phyloP scores from a whole-genome alignment of 2,797 vertebrate species.

The Crypturellus tataupa region DNA sequence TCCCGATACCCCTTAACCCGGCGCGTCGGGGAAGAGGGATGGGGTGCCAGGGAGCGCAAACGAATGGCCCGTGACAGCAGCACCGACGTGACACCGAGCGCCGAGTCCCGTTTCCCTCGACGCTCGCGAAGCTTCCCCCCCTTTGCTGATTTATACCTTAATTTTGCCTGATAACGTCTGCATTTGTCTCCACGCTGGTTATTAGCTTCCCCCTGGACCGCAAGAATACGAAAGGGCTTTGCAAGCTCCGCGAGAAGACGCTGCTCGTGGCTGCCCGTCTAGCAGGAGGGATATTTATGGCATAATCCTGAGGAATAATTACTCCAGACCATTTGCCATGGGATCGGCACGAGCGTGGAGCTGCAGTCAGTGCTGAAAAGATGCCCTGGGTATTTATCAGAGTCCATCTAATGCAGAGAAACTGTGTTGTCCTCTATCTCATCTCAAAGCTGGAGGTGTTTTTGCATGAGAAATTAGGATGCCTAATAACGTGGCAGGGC shows the following conservation, averaged over 20 bases:
- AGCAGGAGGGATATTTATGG: not conserved
- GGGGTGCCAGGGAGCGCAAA: not conserved
- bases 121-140: not conserved
- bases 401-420: not conserved
- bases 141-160: slow-evolving; percentile 45
- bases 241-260: not conserved
- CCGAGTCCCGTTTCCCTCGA: slow-evolving; percentile 16
- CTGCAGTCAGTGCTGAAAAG: not conserved
- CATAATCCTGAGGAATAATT: slow-evolving; percentile 28
- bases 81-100: not conserved
- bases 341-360: not conserved
- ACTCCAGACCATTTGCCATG: not conserved
- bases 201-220: slow-evolving; percentile 35
- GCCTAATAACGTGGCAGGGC: not conserved
- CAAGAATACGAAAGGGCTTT: slow-evolving; percentile 16
- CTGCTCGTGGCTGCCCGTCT: not conserved
- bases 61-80: not conserved
- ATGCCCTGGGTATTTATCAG: not conserved
- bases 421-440: too few relatives aligned
- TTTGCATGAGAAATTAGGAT: not conserved
- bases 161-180: slow-evolving; percentile 31
- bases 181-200: slow-evolving; percentile 28
- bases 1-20: not conserved
- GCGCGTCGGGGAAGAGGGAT: not conserved
- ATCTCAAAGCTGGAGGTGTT: not conserved